These are phyloP conservation scores for Zingel zingel DNA, from an alignment of 2,113 vertebrate genomes.

Conservation along the genomic window DNA sequence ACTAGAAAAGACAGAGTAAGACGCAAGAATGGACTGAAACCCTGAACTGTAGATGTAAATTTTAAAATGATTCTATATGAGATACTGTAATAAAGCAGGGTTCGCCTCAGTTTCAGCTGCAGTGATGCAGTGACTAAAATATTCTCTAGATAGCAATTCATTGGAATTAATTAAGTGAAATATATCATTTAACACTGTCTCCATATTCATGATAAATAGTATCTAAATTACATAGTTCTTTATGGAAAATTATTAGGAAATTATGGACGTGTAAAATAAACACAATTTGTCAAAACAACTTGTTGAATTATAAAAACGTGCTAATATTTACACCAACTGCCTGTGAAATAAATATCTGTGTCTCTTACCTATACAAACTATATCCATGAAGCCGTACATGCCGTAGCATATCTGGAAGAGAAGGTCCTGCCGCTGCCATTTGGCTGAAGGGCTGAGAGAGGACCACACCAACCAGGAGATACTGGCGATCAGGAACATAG, in stretches of 20 bases:
- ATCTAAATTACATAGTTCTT: background rate
- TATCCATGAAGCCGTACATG: constrained; percentile 95
- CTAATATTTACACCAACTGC: background rate
- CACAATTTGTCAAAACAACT: background rate
- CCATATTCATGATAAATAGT: background rate
- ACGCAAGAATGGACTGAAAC: too few species aligned
- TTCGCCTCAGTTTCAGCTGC: too few species aligned
- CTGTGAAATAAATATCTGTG: background rate
- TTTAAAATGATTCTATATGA: too few species aligned
- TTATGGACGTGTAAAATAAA: background rate
- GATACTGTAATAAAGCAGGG: too few species aligned
- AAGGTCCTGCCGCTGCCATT: constrained; percentile 92
- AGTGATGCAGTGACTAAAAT: background rate
- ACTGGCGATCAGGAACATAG: constrained; percentile 91
- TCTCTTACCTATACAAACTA: constrained; percentile 91
- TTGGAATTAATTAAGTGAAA: background rate
- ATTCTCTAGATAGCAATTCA: background rate
- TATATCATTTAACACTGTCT: background rate
- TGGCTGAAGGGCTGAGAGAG: constrained; percentile 91
- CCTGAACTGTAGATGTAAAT: too few species aligned
- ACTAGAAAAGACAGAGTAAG: too few species aligned
- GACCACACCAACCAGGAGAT: constrained; percentile 93
- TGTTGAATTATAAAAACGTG: background rate
- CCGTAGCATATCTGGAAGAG: constrained; percentile 94
- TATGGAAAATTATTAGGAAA: background rate